These are phyloP conservation scores for Herpailurus yagouaroundi DNA, from an alignment of 2,113 vertebrate species.

Conservation along the genomic window DNA sequence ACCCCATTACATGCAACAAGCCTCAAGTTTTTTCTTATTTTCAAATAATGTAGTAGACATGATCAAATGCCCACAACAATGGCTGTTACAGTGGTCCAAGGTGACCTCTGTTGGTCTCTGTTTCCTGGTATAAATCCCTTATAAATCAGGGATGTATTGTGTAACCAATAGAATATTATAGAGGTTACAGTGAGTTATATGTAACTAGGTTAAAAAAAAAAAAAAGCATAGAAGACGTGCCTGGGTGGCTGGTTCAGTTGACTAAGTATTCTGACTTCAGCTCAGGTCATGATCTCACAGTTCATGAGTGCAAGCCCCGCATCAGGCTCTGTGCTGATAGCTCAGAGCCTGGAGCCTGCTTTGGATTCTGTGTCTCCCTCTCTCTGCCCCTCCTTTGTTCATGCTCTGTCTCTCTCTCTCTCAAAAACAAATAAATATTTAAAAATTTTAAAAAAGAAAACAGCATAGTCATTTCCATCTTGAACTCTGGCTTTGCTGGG, in stretches of 20 bases:
- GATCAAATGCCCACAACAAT: neutral
- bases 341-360: no score
- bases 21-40: neutral
- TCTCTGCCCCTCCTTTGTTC: no score
- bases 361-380: no score
- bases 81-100: neutral
- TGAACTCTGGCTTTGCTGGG: neutral
- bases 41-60: neutral
- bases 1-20: neutral
- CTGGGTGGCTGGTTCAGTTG: no score
- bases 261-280: no score
- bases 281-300: no score
- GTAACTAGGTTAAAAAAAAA: neutral
- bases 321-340: no score
- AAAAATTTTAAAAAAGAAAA: no score
- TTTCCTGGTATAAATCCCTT: neutral
- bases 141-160: neutral
- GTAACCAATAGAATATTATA: neutral
- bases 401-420: no score
- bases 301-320: no score
- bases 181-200: neutral
- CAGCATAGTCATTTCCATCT: neutral
- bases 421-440: no score
- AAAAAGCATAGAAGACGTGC: neutral
- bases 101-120: neutral